Evolutionary conservation across 2,888 invertebrate genomes (phyloP).

Genomic region (Piscicola geometra): DNA sequence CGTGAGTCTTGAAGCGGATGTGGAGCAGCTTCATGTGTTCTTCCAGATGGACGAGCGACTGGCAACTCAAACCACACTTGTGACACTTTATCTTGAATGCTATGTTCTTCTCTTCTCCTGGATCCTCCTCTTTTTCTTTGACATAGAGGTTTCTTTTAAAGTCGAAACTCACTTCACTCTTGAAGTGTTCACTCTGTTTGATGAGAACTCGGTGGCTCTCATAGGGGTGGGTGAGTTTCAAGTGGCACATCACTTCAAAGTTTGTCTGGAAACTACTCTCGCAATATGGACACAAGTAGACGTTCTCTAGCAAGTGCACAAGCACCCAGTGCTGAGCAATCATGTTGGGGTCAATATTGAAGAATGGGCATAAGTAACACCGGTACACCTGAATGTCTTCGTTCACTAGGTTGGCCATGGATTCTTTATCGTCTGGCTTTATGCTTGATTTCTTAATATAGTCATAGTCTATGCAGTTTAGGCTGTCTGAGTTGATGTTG

Average conservation of each 20-base stretch:
- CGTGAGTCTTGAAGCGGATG: neutral
- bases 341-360: slow-evolving; percentile 32
- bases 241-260: slow-evolving; percentile 31
- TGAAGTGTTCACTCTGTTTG: slow-evolving; percentile 33
- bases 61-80: slow-evolving; percentile 27
- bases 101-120: neutral
- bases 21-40: neutral
- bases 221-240: slow-evolving; percentile 24
- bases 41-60: neutral
- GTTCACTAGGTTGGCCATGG: slow-evolving; percentile 16
- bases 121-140: neutral
- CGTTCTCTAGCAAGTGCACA: slow-evolving; percentile 34
- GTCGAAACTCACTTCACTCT: slow-evolving; percentile 23
- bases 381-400: slow-evolving; percentile 11
- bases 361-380: slow-evolving; percentile 39
- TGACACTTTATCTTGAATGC: slow-evolving; percentile 20
- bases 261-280: slow-evolving; percentile 33
- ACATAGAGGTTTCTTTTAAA: neutral
- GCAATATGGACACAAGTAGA: slow-evolving; percentile 39
- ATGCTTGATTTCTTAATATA: neutral
- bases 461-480: neutral
- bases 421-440: neutral
- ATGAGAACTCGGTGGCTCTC: slow-evolving; percentile 29
- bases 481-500: neutral
- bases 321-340: slow-evolving; percentile 38